These are phyloP conservation scores for Psilanteris sp. DNA, from an alignment of 1,140 invertebrate species.

Conservation along the genomic window DNA sequence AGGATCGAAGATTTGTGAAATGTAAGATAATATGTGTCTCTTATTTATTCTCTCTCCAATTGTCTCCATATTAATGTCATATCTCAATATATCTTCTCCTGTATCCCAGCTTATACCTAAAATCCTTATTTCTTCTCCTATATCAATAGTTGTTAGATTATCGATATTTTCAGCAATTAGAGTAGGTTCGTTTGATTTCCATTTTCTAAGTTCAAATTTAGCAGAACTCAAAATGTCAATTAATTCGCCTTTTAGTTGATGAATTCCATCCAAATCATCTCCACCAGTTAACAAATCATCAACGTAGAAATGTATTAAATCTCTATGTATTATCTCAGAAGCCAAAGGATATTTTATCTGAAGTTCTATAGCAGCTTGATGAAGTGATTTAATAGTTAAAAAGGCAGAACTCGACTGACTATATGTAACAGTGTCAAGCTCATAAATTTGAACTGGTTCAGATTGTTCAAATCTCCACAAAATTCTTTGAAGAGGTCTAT, in stretches of 20 bases:
- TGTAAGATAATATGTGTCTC: too few relatives aligned
- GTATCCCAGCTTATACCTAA: too few relatives aligned
- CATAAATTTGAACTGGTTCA: neutral
- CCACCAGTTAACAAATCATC: slow-evolving; percentile 10
- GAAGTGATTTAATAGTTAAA: slow-evolving; percentile 1
- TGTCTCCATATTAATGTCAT: slow-evolving; percentile 1
- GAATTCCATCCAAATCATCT: neutral
- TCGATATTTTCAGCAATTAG: neutral
- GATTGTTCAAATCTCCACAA: slow-evolving; percentile 2
- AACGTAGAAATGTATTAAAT: slow-evolving; percentile 25
- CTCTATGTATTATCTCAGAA: neutral
- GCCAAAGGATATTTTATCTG: neutral
- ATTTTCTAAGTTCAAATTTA: slow-evolving; percentile 10
- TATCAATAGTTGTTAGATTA: neutral
- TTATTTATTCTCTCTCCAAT: slow-evolving; percentile 45
- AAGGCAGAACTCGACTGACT: slow-evolving; percentile 2
- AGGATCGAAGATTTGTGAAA: slow-evolving; percentile 71
- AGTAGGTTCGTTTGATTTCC: slow-evolving; percentile 6
- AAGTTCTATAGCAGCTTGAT: neutral
- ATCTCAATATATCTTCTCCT: neutral
- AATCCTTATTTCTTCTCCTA: slow-evolving; percentile 6
- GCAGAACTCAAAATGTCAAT: neutral
- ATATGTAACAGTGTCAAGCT: slow-evolving; percentile 8
- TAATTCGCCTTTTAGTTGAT: neutral
- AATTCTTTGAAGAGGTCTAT: slow-evolving; percentile 1